Conservation (phyloP, 1,140 invertebrate species). For the Ceratoteleas bidentatus region DNA sequence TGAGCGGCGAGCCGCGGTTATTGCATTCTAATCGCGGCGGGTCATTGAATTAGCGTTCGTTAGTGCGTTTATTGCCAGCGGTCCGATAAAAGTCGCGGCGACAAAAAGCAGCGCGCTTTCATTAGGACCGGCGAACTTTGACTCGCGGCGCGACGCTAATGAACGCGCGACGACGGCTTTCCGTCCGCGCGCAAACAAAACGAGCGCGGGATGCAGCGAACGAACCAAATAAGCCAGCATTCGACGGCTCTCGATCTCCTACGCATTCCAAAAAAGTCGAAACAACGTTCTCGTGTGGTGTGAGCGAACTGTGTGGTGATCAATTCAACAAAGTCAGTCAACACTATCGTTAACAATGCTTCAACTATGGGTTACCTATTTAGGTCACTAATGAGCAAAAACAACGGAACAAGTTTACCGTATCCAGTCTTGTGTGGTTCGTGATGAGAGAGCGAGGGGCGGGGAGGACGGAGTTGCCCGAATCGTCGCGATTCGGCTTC, state of each 20-base stretch:
- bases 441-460: conserved; percentile 10
- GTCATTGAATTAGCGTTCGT: conserved; percentile 55
- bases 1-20: conserved; percentile 33
- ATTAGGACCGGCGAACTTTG: conserved; percentile 7
- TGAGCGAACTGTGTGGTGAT: conserved; percentile 36
- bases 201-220: conserved; percentile 74
- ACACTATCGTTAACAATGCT: conserved; percentile 72
- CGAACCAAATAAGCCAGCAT: conserved; percentile 69
- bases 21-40: conserved; percentile 36
- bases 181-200: conserved; percentile 49
- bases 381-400: conserved; percentile 71
- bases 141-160: conserved; percentile 24
- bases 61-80: conserved; percentile 19
- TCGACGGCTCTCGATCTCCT: conserved; percentile 70
- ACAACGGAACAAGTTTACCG: conserved; percentile 63
- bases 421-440: conserved; percentile 68
- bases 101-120: conserved; percentile 11
- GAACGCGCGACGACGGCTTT: conserved; percentile 41
- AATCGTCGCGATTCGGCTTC: conserved; percentile 9
- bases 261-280: conserved; percentile 74
- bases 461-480: conserved; percentile 2
- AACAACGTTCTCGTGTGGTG: conserved; percentile 42
- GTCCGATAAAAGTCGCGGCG: conserved; percentile 1
- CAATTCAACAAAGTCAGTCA: conserved; percentile 68
- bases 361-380: conserved; percentile 72